Base-by-base conservation (phyloP, 2,888 invertebrate genomes). In the Epinotia nisella region DNA sequence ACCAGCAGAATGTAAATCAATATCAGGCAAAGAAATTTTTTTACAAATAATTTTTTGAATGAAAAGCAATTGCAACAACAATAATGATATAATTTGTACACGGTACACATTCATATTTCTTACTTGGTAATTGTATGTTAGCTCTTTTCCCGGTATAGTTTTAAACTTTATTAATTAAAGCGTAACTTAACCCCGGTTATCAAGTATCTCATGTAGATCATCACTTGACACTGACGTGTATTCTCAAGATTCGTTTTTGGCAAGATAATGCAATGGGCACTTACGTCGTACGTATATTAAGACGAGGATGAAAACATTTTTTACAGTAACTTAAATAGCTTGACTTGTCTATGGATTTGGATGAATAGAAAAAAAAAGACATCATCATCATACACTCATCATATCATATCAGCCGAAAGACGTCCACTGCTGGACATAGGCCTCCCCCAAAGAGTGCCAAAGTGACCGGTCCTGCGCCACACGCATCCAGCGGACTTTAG, bases 11-110 rank as follows among this genome's bases (percentile, higher is more conserved):
- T 72, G 67, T 5, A 67, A 74, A 75, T 74, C 74, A 29, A 78
- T 69, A 76, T 80, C 77, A 13, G 79, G 75, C 70, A 78, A 58
- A 66, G 74, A 67, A 7, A 80, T 55, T 79, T 80, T 83, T 75
- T 83, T 82, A 76, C 80, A 79, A 60, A 77, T 60, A 74, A 78
- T 77, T 68, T 83, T 76, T 76, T 78, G 79, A 69, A 79, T 74
- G 19, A 83, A 75, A 75, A 83, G 55, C 24, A 83, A 67, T 71
- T 78, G 75, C 29, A 84, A 2, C 24, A 84, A 2, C n/a, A 81
- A 53, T 53, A 78, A 73, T 11, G 56, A 11, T 55, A 68, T 17
- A 15, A 75, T 53, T 69, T 59, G 71, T 39, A 71, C 58, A 71
- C 49, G 15, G 5, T 62, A 76, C 62, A 71, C 39, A 64, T 58